Base-by-base conservation (phyloP, 1,140 invertebrate genomes). In the Nasonia longicornis region DNA sequence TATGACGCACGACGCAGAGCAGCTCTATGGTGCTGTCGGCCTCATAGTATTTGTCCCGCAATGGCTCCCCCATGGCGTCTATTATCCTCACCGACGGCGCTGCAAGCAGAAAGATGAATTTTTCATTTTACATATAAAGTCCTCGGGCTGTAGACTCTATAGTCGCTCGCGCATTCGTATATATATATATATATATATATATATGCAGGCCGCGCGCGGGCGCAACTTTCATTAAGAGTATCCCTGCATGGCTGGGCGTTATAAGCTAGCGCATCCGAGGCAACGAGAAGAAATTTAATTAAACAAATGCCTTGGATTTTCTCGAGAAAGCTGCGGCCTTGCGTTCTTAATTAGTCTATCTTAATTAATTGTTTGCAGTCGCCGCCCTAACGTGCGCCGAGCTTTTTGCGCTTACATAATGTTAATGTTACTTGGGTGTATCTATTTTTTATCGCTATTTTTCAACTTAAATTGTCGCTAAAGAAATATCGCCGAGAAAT, bases 61-160 rank as follows among this genome's bases (percentile, higher is more conserved):
- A 90, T 11, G 93, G 93, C 84, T 92, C 92, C 7, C 94, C 94
- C 81, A 94, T 92, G 83, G 94, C 94, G 86, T 95, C 95, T 45
- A 95, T 93, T 86, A 96, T 95, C 89, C 93, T 93, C 22, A 95
- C 94, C 87, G 94, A 94, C 38, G 95, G 94, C 35, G 94, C 95
- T 96, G 90, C 90, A 87, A 88, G 72, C 31, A 31, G 3, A 76
- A 38, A 67, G n/a, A 63, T 11, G 11, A 16, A 45, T 69, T 67
- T 69, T 64, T 77, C 20, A 45, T 29, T 77, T 22, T 69, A 66
- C n/a, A 66, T 10, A 52, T 0, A 48, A 48, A 48, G 45, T 48
- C 45, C 12, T 12, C 45, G 42, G 12, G 42, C 8, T 45, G 42
- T 8, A 42, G 38, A 42, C 38, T 35, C 31, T 35, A 42, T 4